Base-by-base conservation (phyloP, 2,113 vertebrate species). In the Phalacrocorax carbo region DNA sequence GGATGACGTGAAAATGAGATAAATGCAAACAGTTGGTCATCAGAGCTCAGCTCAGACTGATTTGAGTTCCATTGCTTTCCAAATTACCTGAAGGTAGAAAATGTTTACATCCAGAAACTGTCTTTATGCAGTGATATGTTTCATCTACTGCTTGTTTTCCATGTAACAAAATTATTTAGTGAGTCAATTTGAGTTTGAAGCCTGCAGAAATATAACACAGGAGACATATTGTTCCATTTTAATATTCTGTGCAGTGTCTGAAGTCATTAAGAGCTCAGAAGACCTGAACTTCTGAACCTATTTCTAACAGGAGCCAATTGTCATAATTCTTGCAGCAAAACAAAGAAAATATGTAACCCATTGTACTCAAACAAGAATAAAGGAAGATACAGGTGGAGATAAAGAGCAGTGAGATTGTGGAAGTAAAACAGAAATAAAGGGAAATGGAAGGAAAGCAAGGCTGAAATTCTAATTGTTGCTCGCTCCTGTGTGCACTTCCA, bases 281-380 rank as follows among this genome's bases (percentile, higher is more conserved):
- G 26, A 75, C 52, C 36, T 97, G 93, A 97, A 89, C 62, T 94
- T 90, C 68, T 95, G 96, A 97, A 93, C 77, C 55, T 92, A 44
- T 85, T 87, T 61, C 82, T 94, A 94, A 69, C 34, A 81, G 66
- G 22, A 96, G 26, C 18, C 54, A 75, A 54, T 88, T 91, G 70
- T 55, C 77, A 71, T 73, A 12, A 40, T 46, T 82, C 84, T 71
- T 58, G 32, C 51, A 94, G 60, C 19, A 89, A 95, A 96, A 66
- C 38, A 72, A 75, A 92, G 40, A 72, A 70, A 76, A 66, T 26
- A 15, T 36, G 48, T 78, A 82, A 49, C 26, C 29, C 48, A 38
- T 78, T 83, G 38, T 54, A 81, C 42, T 91, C 48, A 81, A 92
- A 93, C 12, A 84, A 90, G 36, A 86, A 71, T n/a, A 82, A 89